Percentiles rank a stretch among this genome's conserved stretches.
Conservation (phyloP, 2,888 invertebrate genomes). For the Pollenia amentaria region DNA sequence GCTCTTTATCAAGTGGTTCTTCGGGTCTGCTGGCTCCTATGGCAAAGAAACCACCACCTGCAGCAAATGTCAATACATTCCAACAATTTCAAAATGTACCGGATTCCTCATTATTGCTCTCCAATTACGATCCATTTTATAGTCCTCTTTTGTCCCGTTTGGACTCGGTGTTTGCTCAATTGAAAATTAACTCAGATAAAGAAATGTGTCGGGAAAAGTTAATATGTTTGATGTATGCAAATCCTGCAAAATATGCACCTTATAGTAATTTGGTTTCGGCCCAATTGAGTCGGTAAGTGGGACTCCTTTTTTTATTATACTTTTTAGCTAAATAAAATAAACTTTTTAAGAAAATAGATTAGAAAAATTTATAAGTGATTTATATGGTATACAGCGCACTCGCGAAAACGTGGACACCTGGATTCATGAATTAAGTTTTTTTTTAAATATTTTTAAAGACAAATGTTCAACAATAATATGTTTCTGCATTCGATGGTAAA, state of each 20-base stretch:
- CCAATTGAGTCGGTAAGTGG: conserved; percentile 91
- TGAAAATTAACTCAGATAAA: conserved; percentile 88
- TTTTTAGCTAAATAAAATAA: neutral
- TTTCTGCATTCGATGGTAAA: too few relatives aligned
- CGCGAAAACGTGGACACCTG: too few relatives aligned
- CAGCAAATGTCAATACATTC: conserved; percentile 87
- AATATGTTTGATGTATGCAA: conserved; percentile 94
- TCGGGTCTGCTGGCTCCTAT: conserved; percentile 73
- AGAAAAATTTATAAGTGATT: too few relatives aligned
- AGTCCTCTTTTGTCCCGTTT: conserved; percentile 93
- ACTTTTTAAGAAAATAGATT: too few relatives aligned
- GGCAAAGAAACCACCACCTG: conserved; percentile 80
- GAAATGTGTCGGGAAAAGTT: conserved; percentile 92
- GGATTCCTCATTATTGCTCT: conserved; percentile 91
- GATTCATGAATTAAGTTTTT: too few relatives aligned
- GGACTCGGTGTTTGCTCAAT: conserved; percentile 92
- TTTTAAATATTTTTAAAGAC: too few relatives aligned
- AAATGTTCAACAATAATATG: too few relatives aligned
- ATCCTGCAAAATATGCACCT: conserved; percentile 94
- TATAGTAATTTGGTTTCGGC: conserved; percentile 95
- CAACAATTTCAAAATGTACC: conserved; percentile 95
- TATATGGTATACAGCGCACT: too few relatives aligned
- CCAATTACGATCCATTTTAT: conserved; percentile 96
- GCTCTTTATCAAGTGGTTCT: conserved; percentile 78
- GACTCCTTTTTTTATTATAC: neutral